phyloP scores from a whole-genome alignment of 2,113 vertebrate species.

The Toxotes jaculatrix region DNA sequence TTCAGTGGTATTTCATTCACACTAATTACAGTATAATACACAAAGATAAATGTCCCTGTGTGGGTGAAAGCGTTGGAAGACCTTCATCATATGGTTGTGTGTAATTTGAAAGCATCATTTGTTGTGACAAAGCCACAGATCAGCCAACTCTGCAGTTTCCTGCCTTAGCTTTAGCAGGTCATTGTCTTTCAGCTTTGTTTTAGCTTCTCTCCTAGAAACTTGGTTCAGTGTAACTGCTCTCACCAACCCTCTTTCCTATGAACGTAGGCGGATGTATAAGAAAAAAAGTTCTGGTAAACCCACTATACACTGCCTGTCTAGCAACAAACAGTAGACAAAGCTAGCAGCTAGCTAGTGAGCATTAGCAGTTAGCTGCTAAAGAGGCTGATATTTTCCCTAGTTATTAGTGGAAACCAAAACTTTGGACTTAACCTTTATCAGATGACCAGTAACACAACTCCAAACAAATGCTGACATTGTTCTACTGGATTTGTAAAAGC shows the following conservation, averaged over 20 bases:
- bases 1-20: neutral
- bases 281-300: neutral
- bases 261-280: neutral
- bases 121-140: neutral
- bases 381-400: neutral
- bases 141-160: neutral
- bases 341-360: neutral
- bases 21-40: neutral
- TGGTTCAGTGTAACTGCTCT: neutral
- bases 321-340: neutral
- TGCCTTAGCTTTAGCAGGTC: neutral
- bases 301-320: neutral
- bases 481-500: neutral
- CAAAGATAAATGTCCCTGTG: neutral
- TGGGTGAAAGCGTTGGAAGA: neutral
- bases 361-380: neutral
- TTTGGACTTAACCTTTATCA: neutral
- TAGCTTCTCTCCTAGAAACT: neutral
- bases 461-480: neutral
- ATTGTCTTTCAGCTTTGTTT: neutral
- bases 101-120: neutral
- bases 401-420: neutral
- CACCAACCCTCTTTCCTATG: neutral
- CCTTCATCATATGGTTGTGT: neutral
- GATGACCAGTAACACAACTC: too few species aligned